phyloP scores from a whole-genome alignment of 1,140 invertebrate genomes.

The Himalopsyche phryganea region DNA sequence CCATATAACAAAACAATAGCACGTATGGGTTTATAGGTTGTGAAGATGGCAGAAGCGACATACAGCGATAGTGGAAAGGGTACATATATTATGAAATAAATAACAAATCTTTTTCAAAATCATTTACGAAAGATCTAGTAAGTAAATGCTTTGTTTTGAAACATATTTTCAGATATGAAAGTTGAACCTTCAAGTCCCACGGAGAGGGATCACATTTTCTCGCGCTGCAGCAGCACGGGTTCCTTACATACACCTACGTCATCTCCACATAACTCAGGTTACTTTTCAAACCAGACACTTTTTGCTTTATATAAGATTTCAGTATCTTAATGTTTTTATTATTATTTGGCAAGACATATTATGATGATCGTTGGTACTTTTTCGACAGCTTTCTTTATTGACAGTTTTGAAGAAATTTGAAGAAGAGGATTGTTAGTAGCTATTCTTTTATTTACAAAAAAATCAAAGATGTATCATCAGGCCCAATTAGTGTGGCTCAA shows the following conservation, averaged over 20 bases:
- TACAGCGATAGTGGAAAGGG: conserved; percentile 13
- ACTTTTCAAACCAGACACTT: conserved; percentile 15
- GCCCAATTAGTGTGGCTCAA: no score
- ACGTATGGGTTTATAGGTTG: no score
- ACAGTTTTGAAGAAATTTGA: background rate
- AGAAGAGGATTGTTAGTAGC: no score
- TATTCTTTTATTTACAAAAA: no score
- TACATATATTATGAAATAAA: background rate
- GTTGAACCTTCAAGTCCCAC: conserved; percentile 65
- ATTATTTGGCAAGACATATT: background rate
- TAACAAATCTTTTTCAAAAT: background rate
- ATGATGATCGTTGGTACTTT: no score
- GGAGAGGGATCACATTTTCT: conserved; percentile 62
- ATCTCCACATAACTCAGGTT: conserved; percentile 83
- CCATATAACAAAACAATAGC: no score
- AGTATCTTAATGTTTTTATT: background rate
- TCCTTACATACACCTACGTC: conserved; percentile 80
- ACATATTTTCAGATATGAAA: conserved; percentile 54
- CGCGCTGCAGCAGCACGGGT: conserved; percentile 77
- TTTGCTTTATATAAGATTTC: background rate
- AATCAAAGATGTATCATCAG: no score
- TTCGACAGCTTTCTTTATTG: background rate
- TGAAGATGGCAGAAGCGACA: conserved; percentile 14
- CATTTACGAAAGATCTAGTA: no score
- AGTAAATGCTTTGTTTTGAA: no score